These are phyloP conservation scores for Nemurella pictetii DNA, from an alignment of 2,888 invertebrate genomes.

Conservation along the genomic window DNA sequence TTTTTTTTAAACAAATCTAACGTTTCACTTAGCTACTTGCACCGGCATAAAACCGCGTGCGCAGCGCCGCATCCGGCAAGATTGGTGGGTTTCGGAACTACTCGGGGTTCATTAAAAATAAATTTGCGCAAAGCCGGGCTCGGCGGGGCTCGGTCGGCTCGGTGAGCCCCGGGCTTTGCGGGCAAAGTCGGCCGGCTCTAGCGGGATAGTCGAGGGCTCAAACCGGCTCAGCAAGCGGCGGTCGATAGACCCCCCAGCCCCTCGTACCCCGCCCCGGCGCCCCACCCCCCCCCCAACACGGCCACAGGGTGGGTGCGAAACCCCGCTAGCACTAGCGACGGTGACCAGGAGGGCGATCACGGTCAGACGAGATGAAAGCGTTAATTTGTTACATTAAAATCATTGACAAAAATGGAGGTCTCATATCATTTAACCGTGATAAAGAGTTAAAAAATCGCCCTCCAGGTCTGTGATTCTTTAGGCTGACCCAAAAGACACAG, in stretches of 20 bases:
- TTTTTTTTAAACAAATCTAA: not conserved
- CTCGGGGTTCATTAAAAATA: conserved; percentile 29
- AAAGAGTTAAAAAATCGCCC: no score
- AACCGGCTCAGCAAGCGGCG: not conserved
- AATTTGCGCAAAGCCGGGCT: conserved; percentile 13
- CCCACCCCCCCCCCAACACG: no score
- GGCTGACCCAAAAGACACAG: no score
- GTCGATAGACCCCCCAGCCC: not conserved
- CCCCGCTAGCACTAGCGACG: no score
- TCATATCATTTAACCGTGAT: no score
- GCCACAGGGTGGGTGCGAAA: not conserved
- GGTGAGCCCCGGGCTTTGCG: not conserved
- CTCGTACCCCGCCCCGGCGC: no score
- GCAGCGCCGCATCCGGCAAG: not conserved
- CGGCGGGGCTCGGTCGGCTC: conserved; percentile 13
- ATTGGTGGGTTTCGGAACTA: not conserved
- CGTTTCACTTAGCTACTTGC: not conserved
- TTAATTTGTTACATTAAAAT: no score
- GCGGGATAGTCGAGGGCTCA: not conserved
- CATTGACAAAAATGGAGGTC: no score
- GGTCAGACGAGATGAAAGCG: no score
- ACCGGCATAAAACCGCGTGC: not conserved
- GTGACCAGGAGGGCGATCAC: no score
- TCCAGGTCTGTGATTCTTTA: no score
- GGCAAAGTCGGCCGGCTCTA: not conserved